Conservation (phyloP, 2,797 vertebrate genomes). For the Pygocentrus nattereri region DNA sequence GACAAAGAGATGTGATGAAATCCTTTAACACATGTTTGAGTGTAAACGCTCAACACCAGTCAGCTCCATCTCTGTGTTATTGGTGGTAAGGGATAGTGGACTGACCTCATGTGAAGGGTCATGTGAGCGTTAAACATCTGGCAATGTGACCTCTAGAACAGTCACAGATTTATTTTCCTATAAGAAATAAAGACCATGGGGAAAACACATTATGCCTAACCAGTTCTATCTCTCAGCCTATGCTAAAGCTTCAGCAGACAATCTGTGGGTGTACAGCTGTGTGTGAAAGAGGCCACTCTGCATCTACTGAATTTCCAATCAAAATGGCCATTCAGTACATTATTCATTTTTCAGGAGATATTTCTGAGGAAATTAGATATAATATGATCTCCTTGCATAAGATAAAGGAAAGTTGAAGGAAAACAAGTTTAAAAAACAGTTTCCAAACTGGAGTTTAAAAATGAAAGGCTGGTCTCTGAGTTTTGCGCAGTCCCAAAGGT, state of each 20-base stretch:
- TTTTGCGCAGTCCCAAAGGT: neutral
- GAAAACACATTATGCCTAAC: neutral
- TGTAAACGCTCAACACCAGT: neutral
- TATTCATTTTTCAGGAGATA: too few species aligned
- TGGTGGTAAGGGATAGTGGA: neutral
- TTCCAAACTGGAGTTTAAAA: too few species aligned
- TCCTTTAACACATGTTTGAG: neutral
- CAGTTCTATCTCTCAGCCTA: neutral
- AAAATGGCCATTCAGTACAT: too few species aligned
- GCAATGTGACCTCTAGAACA: neutral
- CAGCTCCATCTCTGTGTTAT: neutral
- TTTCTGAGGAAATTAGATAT: too few species aligned
- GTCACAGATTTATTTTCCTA: neutral
- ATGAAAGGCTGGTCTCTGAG: too few species aligned
- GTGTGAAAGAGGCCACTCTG: too few species aligned
- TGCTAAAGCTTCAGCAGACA: neutral
- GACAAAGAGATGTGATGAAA: neutral
- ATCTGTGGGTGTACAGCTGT: neutral
- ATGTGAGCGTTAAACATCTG: slow-evolving; percentile 5
- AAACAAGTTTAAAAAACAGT: too few species aligned
- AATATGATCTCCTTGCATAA: too few species aligned
- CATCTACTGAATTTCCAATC: too few species aligned
- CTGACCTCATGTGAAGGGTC: neutral
- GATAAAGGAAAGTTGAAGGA: too few species aligned
- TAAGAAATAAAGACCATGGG: neutral